phyloP scores from a whole-genome alignment of 2,888 invertebrate species.

The Xestoiulus laeticollis region DNA sequence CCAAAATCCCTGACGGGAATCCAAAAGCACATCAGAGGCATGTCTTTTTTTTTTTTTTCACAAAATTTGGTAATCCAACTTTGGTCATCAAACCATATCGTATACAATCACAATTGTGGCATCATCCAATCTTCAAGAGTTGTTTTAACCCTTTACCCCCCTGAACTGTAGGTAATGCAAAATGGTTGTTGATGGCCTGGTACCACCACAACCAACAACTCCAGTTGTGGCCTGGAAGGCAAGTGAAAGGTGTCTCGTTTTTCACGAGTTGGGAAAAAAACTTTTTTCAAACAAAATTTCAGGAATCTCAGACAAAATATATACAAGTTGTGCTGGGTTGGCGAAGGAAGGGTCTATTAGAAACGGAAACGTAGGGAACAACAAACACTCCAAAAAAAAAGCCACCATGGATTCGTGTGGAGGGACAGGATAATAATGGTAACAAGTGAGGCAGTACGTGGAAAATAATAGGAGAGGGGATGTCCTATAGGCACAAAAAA shows the following conservation, averaged over 20 bases:
- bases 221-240: not conserved
- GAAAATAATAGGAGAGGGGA: slow-evolving; percentile 9
- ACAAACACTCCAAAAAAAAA: not conserved
- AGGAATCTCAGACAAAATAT: not conserved
- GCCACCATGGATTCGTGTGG: not conserved
- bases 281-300: not conserved
- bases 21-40: slow-evolving; percentile 47
- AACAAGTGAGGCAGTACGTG: not conserved
- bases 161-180: no score
- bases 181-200: not conserved
- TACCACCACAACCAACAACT: not conserved
- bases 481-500: not conserved
- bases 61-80: not conserved
- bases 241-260: not conserved
- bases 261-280: no score
- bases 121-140: not conserved
- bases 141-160: not conserved
- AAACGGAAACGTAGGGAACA: not conserved
- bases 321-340: not conserved
- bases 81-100: not conserved
- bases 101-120: not conserved
- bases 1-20: slow-evolving; percentile 8
- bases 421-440: not conserved
- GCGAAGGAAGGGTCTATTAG: slow-evolving; percentile 24
- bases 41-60: not conserved